These are phyloP conservation scores for Euthynnus affinis DNA, from an alignment of 2,797 vertebrate species.

Conservation along the genomic window DNA sequence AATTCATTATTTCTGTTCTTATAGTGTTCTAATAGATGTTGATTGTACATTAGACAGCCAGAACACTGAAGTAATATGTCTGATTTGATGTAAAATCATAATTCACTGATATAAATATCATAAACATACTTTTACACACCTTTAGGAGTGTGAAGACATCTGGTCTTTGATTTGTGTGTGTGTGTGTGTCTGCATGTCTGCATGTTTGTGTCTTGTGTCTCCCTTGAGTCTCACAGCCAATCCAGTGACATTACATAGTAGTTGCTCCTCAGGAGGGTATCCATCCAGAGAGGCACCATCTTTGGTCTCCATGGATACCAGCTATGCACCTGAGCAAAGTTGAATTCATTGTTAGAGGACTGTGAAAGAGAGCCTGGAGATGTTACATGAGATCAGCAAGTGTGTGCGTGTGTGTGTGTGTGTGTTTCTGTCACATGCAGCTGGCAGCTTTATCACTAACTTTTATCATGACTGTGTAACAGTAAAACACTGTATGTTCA, in stretches of 20 bases:
- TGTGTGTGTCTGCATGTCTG: constrained; percentile 11
- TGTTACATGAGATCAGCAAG: constrained; percentile 23
- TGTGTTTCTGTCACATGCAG: not conserved
- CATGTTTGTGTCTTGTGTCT: constrained; percentile 9
- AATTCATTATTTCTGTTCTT: not conserved
- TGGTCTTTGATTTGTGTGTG: not conserved
- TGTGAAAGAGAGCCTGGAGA: not conserved
- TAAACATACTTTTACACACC: constrained; percentile 1
- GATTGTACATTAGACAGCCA: not conserved
- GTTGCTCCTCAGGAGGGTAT: constrained; percentile 29
- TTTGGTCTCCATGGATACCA: constrained; percentile 71
- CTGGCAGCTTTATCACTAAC: not conserved
- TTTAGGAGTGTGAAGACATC: not conserved
- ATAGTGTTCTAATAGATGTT: not conserved
- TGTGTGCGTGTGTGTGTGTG: constrained; percentile 22
- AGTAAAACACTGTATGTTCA: not conserved
- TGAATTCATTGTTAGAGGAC: constrained; percentile 3
- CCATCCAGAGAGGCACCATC: constrained; percentile 34
- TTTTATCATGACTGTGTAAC: not conserved
- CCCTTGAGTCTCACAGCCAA: constrained; percentile 1
- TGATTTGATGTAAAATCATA: not conserved
- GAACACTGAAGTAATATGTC: no score
- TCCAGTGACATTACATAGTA: constrained; percentile 28
- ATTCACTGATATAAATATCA: not conserved
- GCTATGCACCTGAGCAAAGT: constrained; percentile 49